Evolutionary conservation across 2,797 vertebrate species (phyloP).

Genomic region (Sardinella longiceps): DNA sequence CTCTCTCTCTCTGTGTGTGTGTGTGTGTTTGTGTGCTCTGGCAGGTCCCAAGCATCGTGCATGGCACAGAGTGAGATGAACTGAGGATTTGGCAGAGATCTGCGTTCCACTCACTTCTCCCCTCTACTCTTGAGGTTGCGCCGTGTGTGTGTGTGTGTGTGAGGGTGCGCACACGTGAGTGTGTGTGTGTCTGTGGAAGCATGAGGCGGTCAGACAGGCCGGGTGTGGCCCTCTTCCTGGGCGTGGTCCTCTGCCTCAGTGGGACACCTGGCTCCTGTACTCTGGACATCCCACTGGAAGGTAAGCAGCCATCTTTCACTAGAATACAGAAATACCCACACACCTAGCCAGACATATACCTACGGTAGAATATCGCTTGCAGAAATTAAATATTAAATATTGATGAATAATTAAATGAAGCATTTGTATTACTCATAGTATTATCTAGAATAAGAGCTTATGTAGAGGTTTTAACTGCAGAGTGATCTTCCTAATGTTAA

Average conservation of each 20-base stretch:
- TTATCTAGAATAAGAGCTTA: background rate
- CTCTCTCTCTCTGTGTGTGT: background rate
- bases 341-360: background rate
- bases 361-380: too few relatives aligned
- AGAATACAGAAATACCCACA: background rate
- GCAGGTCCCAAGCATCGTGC: conserved; percentile 64
- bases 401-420: background rate
- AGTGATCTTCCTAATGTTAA: background rate
- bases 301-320: conserved; percentile 61
- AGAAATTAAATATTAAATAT: too few relatives aligned
- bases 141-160: background rate
- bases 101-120: conserved; percentile 50
- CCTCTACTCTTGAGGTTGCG: conserved; percentile 49
- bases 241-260: conserved; percentile 61
- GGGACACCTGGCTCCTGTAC: conserved; percentile 61
- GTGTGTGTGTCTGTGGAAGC: conserved; percentile 47
- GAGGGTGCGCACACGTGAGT: background rate
- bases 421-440: background rate
- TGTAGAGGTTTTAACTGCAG: background rate
- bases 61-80: conserved; percentile 70
- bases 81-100: conserved; percentile 61
- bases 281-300: conserved; percentile 76
- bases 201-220: conserved; percentile 68
- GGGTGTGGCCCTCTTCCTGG: conserved; percentile 53
- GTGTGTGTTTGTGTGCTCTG: conserved; percentile 29